A percentile compares a stretch with the other conserved stretches of the same genome.
phyloP scores from a whole-genome alignment of 2,888 invertebrate genomes.

The Seladonia tumulorum region DNA sequence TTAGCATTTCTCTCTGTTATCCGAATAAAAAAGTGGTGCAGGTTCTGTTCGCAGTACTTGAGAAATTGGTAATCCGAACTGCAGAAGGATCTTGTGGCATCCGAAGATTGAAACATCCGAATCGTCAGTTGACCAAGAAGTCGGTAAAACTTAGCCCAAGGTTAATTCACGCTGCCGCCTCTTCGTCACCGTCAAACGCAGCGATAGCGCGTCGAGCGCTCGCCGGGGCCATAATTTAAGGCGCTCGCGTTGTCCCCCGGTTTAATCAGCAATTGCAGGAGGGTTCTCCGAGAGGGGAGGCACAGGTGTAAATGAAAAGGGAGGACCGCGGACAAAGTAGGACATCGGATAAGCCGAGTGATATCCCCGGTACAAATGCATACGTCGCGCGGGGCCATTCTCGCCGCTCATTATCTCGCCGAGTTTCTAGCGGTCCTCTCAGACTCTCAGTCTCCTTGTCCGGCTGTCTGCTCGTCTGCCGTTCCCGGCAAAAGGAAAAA shows the following conservation, averaged over 20 bases:
- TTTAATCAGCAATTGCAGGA: neutral
- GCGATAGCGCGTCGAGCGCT: neutral
- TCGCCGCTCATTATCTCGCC: constrained; percentile 71
- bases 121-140: neutral
- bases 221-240: neutral
- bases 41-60: too few species aligned
- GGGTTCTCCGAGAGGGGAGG: neutral
- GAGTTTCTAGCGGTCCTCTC: constrained; percentile 56
- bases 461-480: constrained; percentile 66
- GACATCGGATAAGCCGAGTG: constrained; percentile 33
- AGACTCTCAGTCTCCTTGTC: constrained; percentile 66
- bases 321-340: constrained; percentile 49
- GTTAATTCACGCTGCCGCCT: neutral
- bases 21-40: too few species aligned
- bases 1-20: too few species aligned
- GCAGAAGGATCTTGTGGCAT: neutral
- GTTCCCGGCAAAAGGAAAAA: neutral
- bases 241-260: neutral
- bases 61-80: too few species aligned
- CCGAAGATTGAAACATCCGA: neutral
- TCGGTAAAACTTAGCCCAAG: neutral
- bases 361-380: constrained; percentile 57
- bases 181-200: neutral
- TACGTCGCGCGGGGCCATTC: constrained; percentile 56
- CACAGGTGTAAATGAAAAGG: constrained; percentile 53